Base-by-base conservation (phyloP, 1,140 invertebrate genomes). In the Cephus cinctus region DNA sequence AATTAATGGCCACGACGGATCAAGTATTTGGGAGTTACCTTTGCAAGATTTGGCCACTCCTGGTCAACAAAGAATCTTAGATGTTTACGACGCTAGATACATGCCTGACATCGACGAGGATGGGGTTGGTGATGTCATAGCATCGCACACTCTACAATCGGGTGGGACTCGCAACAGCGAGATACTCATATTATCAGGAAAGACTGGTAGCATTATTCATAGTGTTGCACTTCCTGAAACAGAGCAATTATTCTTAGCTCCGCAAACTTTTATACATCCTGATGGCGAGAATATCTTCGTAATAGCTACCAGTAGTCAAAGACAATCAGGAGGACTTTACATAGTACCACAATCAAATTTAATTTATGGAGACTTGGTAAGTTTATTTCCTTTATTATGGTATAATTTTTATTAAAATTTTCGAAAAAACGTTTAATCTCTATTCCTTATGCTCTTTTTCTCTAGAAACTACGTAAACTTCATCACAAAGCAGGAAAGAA, bases 291-390 rank as follows among this genome's bases (percentile, higher is more conserved):
- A 78, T 46, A 70, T 81, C 30, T 78, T 89, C 55, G 55, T 89
- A 57, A 74, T 90, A 61, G 84, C 87, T 12, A 90, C 89, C 0
- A 90, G 87, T 3, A 86, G 86, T 19, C 85, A 88, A 58, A 84
- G 85, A 32, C 81, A 86, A 34, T 75, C 81, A 0, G 89, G 90
- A 8, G 83, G 83, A 40, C 73, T 92, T 9, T 90, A 87, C 60
- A 65, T 78, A 25, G 75, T 88, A 12, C 65, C 80, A 2, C 69
- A 89, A 8, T 63, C 75, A 18, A 76, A 81, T 57, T 61, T 88
- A 14, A 65, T 80, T n/a, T 73, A 75, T 44, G 80, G 78, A 22
- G 59, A 81, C 47, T 52, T 80, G 76, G 61, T 81, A 77, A 69
- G 80, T 81, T 48, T 6, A 39, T 40, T 48, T 47, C 38, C 23